Percentiles rank a stretch among this genome's conserved stretches.
These are phyloP conservation scores for Atherinomorus stipes DNA, from an alignment of 2,113 vertebrate species.

Conservation along the genomic window DNA sequence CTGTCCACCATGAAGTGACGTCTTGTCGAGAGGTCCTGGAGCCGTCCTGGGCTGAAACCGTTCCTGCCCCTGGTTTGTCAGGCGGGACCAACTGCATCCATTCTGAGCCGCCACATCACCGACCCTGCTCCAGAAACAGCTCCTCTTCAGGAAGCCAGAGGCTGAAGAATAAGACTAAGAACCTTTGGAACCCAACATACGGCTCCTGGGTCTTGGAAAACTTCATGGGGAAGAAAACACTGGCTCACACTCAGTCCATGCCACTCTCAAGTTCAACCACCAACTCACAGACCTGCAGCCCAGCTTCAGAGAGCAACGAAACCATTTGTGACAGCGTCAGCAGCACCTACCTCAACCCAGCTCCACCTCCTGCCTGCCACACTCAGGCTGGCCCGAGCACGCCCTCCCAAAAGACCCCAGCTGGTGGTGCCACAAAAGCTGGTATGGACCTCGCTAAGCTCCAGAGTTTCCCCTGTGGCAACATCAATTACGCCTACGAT, in stretches of 20 bases:
- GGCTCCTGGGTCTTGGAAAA: slow-evolving; percentile 91
- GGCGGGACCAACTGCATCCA: slow-evolving; percentile 69
- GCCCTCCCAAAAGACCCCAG: slow-evolving; percentile 48
- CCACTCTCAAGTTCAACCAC: slow-evolving; percentile 72
- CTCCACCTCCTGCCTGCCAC: slow-evolving; percentile 66
- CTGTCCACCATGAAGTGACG: slow-evolving; percentile 80
- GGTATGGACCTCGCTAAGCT: slow-evolving; percentile 87
- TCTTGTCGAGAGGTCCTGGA: slow-evolving; percentile 80
- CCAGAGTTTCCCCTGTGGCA: slow-evolving; percentile 90
- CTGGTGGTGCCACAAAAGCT: slow-evolving; percentile 57
- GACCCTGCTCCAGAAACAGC: slow-evolving; percentile 78
- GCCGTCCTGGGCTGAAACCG: slow-evolving; percentile 76
- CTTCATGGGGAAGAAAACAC: slow-evolving; percentile 76
- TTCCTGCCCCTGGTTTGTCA: slow-evolving; percentile 61
- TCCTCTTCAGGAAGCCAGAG: slow-evolving; percentile 82
- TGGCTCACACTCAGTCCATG: slow-evolving; percentile 82
- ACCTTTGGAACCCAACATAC: slow-evolving; percentile 94
- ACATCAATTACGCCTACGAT: slow-evolving; percentile 91
- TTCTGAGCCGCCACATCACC: slow-evolving; percentile 67
- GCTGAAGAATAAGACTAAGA: slow-evolving; percentile 92
- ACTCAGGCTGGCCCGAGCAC: slow-evolving; percentile 64
- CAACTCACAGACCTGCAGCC: slow-evolving; percentile 46
- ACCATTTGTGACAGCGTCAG: slow-evolving; percentile 76
- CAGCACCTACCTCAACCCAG: slow-evolving; percentile 60
- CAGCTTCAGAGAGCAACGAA: slow-evolving; percentile 76